Conservation (phyloP, 2,113 vertebrate species). For the Callithrix jacchus region DNA sequence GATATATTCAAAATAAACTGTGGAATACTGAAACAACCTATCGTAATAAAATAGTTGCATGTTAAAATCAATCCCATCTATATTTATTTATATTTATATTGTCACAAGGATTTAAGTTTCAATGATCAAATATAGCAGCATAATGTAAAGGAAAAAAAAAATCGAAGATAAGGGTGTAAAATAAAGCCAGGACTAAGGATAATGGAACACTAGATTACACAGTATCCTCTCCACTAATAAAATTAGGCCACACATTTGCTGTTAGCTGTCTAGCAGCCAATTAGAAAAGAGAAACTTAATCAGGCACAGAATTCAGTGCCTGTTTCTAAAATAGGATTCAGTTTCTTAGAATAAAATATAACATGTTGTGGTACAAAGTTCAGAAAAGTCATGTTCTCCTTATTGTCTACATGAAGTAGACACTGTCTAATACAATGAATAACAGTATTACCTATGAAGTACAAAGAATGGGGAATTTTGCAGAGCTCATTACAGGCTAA, state of each 20-base stretch:
- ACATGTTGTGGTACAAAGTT: not conserved
- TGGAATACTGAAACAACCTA: not conserved
- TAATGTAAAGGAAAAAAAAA: not conserved
- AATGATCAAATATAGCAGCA: not conserved
- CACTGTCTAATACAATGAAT: not conserved
- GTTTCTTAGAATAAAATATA: not conserved
- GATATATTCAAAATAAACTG: slow-evolving; percentile 2
- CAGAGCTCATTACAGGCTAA: not conserved
- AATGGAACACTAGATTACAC: not conserved
- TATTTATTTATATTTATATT: slow-evolving; percentile 21
- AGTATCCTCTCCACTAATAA: not conserved
- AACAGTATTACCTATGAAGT: not conserved
- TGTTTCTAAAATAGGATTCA: not conserved
- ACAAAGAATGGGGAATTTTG: not conserved
- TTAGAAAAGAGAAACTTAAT: not conserved
- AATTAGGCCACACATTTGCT: not conserved
- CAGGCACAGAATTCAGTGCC: not conserved
- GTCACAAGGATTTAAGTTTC: not conserved
- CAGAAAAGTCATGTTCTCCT: not conserved
- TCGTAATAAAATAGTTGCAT: not conserved
- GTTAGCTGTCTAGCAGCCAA: not conserved
- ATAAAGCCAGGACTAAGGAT: not conserved
- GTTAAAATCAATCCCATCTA: not conserved
- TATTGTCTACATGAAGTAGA: not conserved
- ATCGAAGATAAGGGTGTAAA: not conserved